Percentiles rank a stretch among this genome's conserved stretches.
Conservation (phyloP, 2,888 invertebrate species). For the Sesamia inferens region DNA sequence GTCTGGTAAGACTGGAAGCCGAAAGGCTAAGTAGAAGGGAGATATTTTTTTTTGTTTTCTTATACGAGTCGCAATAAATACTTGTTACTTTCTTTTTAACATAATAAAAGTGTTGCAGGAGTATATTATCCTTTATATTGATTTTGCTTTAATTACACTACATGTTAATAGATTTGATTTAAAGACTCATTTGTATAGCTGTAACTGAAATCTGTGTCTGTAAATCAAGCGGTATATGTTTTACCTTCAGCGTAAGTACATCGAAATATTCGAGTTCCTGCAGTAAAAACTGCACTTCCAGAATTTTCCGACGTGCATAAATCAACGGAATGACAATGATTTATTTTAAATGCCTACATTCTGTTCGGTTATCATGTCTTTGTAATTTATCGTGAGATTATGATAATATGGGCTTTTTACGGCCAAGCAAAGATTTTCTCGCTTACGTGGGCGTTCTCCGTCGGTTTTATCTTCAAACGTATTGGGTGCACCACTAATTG, state of each 20-base stretch:
- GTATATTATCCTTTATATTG: slow-evolving; percentile 35
- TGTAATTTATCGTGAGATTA: slow-evolving; percentile 73
- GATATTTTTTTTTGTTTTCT: no score
- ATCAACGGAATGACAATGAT: slow-evolving; percentile 60
- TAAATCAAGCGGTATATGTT: not conserved
- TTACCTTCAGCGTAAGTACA: not conserved
- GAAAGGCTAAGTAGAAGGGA: no score
- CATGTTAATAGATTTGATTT: slow-evolving; percentile 2
- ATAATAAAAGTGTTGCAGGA: slow-evolving; percentile 49
- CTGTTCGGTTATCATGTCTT: slow-evolving; percentile 69
- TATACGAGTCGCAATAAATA: no score
- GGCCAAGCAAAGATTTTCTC: slow-evolving; percentile 50
- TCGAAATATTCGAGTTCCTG: not conserved
- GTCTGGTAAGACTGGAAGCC: no score
- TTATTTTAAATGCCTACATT: slow-evolving; percentile 60
- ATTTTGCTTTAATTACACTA: slow-evolving; percentile 20
- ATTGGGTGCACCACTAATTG: slow-evolving; percentile 53
- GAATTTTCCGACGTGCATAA: slow-evolving; percentile 34
- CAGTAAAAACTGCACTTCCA: slow-evolving; percentile 34
- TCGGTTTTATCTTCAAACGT: slow-evolving; percentile 53
- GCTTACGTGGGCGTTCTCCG: slow-evolving; percentile 54
- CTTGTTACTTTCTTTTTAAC: slow-evolving; percentile 15
- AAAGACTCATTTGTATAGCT: not conserved
- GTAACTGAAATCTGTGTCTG: not conserved
- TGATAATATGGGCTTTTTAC: slow-evolving; percentile 64